Base-by-base conservation (phyloP, 2,797 vertebrate species). In the Galaxias olidus region DNA sequence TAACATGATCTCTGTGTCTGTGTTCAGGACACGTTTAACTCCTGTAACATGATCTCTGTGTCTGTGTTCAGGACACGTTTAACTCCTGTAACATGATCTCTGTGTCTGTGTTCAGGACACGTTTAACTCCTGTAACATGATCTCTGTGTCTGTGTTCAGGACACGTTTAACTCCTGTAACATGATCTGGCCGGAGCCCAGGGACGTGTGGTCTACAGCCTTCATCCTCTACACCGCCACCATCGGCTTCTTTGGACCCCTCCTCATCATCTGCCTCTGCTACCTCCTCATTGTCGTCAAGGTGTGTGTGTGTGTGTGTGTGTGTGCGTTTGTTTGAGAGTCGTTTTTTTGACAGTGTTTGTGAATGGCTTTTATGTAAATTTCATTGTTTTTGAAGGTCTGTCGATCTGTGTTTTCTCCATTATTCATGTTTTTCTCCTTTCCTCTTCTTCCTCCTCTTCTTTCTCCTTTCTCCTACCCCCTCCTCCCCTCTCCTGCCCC, bases 141-240 rank as follows among this genome's bases (percentile, higher is more conserved):
- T 93, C 88, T 99, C 30, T 30, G 2, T 30, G 55, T 7, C 6
- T 7, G n/a, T n/a, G n/a, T 60, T 60, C 14, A 96, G 82, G 90
- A 90, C 3, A 93, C 85, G 15, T 96, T 96, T 87, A 93, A 92
- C 78, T 98, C 95, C 0, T 99, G 97, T 80, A 97, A 98, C 86
- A 96, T 99, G 88, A 96, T 93, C 88, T 99, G 96, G 97, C 97
- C 96, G 0, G 97, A 99, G 81, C 97, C 96, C 0, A 92, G 89
- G 10, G 90, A 93, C 0, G 87, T 94, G 54, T 99, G 97, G 97
- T 91, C 93, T 1, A 93, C 94, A 0, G 95, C 93, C 30, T 99
- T 99, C 84, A 98, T 99, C 1, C 75, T 98, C 74, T 99, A 99
- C 88, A 98, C 96, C 0, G 93, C 97, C 0, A 94, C 91, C 0